Evolutionary conservation across 2,797 vertebrate species (phyloP).

Genomic region (Danio kyathit): DNA sequence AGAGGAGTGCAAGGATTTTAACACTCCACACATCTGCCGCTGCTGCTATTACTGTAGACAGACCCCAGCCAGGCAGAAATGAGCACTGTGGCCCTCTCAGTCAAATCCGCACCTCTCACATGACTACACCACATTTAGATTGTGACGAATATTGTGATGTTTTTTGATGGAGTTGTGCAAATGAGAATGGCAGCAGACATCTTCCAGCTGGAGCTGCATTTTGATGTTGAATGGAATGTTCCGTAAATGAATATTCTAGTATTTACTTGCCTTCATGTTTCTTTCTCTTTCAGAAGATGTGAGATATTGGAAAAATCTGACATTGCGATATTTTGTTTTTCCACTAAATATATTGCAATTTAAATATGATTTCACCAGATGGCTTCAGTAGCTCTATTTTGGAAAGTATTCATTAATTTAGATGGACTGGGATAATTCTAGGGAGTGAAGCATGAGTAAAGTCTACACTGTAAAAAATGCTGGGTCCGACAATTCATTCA

Average conservation of each 20-base stretch:
- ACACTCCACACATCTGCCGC: conserved; percentile 56
- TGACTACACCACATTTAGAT: conserved; percentile 30
- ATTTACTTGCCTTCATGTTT: neutral
- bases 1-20: conserved; percentile 60
- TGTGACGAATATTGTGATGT: neutral
- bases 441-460: too few species aligned
- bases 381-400: too few species aligned
- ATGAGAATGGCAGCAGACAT: conserved; percentile 3
- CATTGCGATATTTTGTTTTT: too few species aligned
- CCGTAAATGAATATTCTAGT: neutral
- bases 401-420: too few species aligned
- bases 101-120: conserved; percentile 30
- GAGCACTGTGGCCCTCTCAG: conserved; percentile 39
- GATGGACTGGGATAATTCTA: too few species aligned
- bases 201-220: neutral
- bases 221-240: neutral
- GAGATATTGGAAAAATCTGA: too few species aligned
- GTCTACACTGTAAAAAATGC: too few species aligned
- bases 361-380: too few species aligned
- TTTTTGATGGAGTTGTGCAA: neutral
- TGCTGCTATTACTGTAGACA: conserved; percentile 60
- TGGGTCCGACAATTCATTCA: too few species aligned
- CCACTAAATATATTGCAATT: too few species aligned
- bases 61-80: conserved; percentile 51
- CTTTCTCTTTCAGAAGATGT: neutral